Base-by-base conservation (phyloP, 2,797 vertebrate species). In the Lithobates sylvaticus region DNA sequence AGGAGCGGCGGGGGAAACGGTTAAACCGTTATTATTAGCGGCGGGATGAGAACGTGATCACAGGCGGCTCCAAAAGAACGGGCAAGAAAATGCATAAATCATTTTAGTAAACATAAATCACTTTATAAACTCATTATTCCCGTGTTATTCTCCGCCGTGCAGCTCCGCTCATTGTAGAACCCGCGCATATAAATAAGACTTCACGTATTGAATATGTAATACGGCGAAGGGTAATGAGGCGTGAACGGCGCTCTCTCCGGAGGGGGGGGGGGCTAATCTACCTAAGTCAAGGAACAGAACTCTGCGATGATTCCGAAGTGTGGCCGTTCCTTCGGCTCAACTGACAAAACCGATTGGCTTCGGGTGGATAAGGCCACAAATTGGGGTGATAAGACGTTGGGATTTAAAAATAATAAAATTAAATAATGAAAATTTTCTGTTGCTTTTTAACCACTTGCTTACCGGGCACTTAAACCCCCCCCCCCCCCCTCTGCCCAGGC, bases 131-230 rank as follows among this genome's bases (percentile, higher is more conserved):
- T 86, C 85, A 86, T 86, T 82, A 86, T 76, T 76, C 64, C 47
- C 5, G 36, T 73, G 76, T 85, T 85, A 68, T 77, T 73, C 54
- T 80, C 42, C 67, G 50, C 39, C 78, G n/a, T 42, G 71, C 64
- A 73, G 76, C 16, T 32, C 54, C 23, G 34, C 70, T 67, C 83
- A 39, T 58, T 77, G 83, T 77, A 84, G 74, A 70, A 77, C 71
- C 39, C 50, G 71, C 34, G 72, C 78, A 81, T 69, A 74, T 76
- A 68, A 82, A 86, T 82, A 86, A 82, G 67, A 70, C 85, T 86
- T 82, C 78, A 70, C 85, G 70, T 81, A 77, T 26, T 86, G 85
- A 86, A 86, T 86, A 82, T 82, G 73, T 42, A 86, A 86, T 82
- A 77, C 58, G 26, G 73, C 26, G 32, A 70, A 29, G 29, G 47